phyloP scores from a whole-genome alignment of 2,113 vertebrate genomes.

The Bufo gargarizans region DNA sequence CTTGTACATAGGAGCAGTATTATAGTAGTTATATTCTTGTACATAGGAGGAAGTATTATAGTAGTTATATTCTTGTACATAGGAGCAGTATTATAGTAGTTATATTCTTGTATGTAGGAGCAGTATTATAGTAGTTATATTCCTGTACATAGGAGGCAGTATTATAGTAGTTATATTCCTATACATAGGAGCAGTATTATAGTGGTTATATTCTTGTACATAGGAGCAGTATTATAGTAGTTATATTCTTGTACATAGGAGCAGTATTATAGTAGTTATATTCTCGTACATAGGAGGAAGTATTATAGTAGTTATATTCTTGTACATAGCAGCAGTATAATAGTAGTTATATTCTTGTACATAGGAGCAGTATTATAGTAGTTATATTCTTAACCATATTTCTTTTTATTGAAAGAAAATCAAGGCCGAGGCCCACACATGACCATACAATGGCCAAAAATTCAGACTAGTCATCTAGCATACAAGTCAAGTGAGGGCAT shows the following conservation, averaged over 20 bases:
- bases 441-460: too few relatives aligned
- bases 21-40: constrained; percentile 10
- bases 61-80: too few relatives aligned
- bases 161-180: constrained; percentile 2
- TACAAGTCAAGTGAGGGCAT: too few relatives aligned
- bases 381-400: constrained; percentile 3
- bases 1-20: neutral
- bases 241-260: too few relatives aligned
- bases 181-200: neutral
- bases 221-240: neutral
- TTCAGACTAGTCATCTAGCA: too few relatives aligned
- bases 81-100: neutral
- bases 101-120: neutral
- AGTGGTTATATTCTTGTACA: neutral
- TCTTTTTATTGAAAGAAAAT: too few relatives aligned
- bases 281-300: neutral
- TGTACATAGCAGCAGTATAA: neutral
- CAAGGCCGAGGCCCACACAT: too few relatives aligned
- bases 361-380: constrained; percentile 1
- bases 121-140: constrained; percentile 2
- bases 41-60: too few relatives aligned
- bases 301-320: neutral
- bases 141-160: neutral
- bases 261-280: too few relatives aligned
- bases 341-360: neutral